Evolutionary conservation across 2,888 invertebrate species (phyloP), one percentile per base, ranked within the genome.

Genomic region (Doris montereyensis): DNA sequence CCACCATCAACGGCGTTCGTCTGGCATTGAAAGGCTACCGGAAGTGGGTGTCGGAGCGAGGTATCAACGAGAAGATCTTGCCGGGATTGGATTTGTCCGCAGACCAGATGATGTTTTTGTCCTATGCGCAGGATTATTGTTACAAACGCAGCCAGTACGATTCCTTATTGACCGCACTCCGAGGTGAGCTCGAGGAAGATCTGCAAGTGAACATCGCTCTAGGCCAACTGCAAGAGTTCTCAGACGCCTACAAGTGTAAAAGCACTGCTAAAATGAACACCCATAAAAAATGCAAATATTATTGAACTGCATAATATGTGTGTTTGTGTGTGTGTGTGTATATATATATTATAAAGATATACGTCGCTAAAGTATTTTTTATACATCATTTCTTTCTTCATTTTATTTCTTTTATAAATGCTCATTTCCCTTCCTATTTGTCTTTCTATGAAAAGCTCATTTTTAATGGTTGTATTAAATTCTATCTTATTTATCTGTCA

Each of bases 101-200:
- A 79, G 90, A 92, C 52, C 92, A 93, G 68, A 89, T 93, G 77
- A 94, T 93, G 88, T 94, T 93, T 86, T 85, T 94, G 13, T 88
- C 93, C 1, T 93, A 93, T 86, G 92, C 93, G 21, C 94, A 94
- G 86, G 88, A 88, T 80, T 65, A 52, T 10, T 70, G 79, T 35
- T 74, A 62, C 52, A 57, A 35, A 24, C 30, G 41, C 1, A 35
- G 26, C 28, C 10, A 3, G 4, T 2, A 30, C 1, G 5, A 5
- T 5, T 41, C 52, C 52, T 10, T 41, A 41, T 5, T 10, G 52
- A 8, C 3, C 13, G 52, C 52, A 1, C 3, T 67, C n/a, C 8
- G n/a, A 13, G 68, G 67, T 10, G 0, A 57, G 4, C 21, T 70
- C 1, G 70, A 58, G 26, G 67, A 70, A 30, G 79, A 79, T 17